Evolutionary conservation across 2,888 invertebrate species (phyloP), one percentile per base, ranked within the genome.

Genomic region (Amphiduros pacificus): DNA sequence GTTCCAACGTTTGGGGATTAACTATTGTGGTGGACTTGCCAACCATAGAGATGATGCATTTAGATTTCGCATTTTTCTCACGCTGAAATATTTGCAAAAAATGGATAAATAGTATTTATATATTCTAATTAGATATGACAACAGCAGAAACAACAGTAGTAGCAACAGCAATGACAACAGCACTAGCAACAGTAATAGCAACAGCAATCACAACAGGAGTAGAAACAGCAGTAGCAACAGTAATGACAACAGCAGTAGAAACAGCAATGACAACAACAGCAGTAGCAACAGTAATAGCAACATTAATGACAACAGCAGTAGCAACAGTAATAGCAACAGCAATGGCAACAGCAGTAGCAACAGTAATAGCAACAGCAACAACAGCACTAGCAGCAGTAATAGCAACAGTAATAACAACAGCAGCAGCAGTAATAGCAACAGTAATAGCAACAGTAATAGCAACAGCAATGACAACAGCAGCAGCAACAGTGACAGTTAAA

Each of bases 61-160:
- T 68, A 40, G 75, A 73, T 5, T 65, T 67, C 3, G 73, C 74
- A 63, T 69, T 74, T 54, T 69, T 69, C 57, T 75, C 75, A 36
- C 75, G 66, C 75, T 75, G 67, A 20, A 52, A n/a, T n/a, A n/a
- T n/a, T n/a, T n/a, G n/a, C n/a, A n/a, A n/a, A n/a, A n/a, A n/a
- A n/a, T n/a, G n/a, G n/a, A n/a, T n/a, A n/a, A n/a, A n/a, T n/a
- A n/a, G n/a, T n/a, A n/a, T n/a, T n/a, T n/a, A n/a, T n/a, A n/a
- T n/a, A 36, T 36, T 14, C 36, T 17, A 36, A 17, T 36, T 14
- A 36, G 9, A 36, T 36, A 14, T 14, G 11, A 36, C 17, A 36
- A 36, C 36, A 36, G 36, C 17, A 36, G 36, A 14, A 36, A 36
- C 17, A 36, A 36, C 36, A 36, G 36, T 36, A 36, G 36, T 36